Evolutionary conservation across 2,113 vertebrate species (phyloP), one percentile per base, ranked within the genome.

Genomic region (Spermophilus dauricus): DNA sequence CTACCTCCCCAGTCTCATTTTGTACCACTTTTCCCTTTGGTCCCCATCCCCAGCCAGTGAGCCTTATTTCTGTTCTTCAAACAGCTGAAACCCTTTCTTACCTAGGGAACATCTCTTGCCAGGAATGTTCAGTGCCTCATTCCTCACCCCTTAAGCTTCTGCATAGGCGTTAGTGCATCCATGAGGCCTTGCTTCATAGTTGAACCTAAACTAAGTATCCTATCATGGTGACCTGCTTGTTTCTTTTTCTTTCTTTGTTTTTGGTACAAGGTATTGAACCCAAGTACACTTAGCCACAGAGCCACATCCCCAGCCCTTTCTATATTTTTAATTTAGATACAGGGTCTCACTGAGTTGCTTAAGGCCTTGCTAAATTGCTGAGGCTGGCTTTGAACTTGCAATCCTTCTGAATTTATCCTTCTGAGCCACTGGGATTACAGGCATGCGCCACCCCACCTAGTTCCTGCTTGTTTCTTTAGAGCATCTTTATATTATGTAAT

Each of bases 361-460:
- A 58, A 20, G 18, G 18, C 56, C 56, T 58, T 22, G 20, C 56
- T 58, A 58, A 58, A 6, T 58, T 58, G 56, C 56, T 58, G 56
- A 58, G 56, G 56, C 56, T 58, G 20, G 20, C 18, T 58, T 22
- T 58, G 56, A 58, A 58, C 56, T 58, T 4, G 4, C 7, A 16
- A 58, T 58, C 56, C 56, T 58, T 20, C 56, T 58, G 56, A 45
- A 20, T 20, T 58, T 8, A 58, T 7, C 56, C 56, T 58, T 7
- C 56, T 8, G 20, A 58, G 20, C 56, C 20, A 8, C 56, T 58
- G 56, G 20, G 56, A 58, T 58, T 58, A 58, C 7, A 58, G 56
- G 56, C 20, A 2, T 58, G 56, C 7, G 0, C 56, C 18, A 22
- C 20, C 56, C 8, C 5, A 5, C 20, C 20, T 0, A 5, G 20